Percentiles rank a stretch among this genome's conserved stretches.
phyloP scores from a whole-genome alignment of 2,888 invertebrate genomes.

The Crocallis elinguaria region DNA sequence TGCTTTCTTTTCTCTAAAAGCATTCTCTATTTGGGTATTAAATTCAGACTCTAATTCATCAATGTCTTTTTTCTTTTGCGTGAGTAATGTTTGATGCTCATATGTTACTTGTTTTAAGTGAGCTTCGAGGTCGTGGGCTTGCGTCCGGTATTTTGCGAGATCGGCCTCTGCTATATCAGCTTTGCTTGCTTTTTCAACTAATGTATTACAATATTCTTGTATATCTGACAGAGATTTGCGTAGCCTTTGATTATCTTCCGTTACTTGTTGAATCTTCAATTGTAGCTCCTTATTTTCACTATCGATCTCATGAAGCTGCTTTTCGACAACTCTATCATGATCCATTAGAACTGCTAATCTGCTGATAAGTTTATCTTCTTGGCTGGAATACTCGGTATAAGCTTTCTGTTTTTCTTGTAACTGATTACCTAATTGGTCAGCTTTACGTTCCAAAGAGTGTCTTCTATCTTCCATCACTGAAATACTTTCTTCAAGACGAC shows the following conservation, averaged over 20 bases:
- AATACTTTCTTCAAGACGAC: conserved; percentile 87
- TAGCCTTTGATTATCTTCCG: conserved; percentile 80
- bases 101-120: conserved; percentile 64
- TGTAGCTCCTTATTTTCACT: conserved; percentile 83
- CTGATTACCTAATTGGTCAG: conserved; percentile 85
- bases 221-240: conserved; percentile 71
- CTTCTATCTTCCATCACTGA: conserved; percentile 86
- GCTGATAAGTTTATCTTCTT: conserved; percentile 86
- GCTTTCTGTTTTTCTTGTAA: conserved; percentile 85
- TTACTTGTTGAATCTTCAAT: conserved; percentile 80
- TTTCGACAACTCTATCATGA: conserved; percentile 86
- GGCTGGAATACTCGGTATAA: conserved; percentile 84
- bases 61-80: conserved; percentile 72
- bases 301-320: conserved; percentile 85
- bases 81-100: conserved; percentile 68
- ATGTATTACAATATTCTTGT: conserved; percentile 65
- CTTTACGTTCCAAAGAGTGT: conserved; percentile 85
- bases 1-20: conserved; percentile 78
- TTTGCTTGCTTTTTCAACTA: conserved; percentile 67
- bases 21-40: conserved; percentile 73
- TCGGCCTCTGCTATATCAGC: conserved; percentile 62
- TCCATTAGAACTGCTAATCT: conserved; percentile 86
- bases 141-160: conserved; percentile 60
- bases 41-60: conserved; percentile 77
- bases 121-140: conserved; percentile 73